Conservation (phyloP, 2,888 invertebrate genomes). For the Polydrusus pterygomalis region DNA sequence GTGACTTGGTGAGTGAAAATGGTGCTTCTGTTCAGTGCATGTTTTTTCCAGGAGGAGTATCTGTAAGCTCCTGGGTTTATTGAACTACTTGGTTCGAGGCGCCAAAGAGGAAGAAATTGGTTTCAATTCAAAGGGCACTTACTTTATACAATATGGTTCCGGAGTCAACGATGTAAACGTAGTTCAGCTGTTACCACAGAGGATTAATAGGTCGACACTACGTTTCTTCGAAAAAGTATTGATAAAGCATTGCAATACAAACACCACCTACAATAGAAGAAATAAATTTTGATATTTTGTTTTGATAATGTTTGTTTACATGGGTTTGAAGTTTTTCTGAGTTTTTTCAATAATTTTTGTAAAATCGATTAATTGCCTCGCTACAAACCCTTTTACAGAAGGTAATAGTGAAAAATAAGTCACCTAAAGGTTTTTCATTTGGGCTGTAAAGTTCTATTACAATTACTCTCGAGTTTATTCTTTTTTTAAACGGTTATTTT, state of each 20-base stretch:
- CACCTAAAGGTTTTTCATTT: not conserved
- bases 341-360: conserved; percentile 47
- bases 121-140: no score
- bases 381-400: not conserved
- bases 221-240: not conserved
- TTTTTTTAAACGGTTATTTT: conserved; percentile 4
- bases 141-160: no score
- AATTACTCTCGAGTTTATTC: not conserved
- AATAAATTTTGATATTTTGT: conserved; percentile 7
- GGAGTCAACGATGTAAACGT: conserved; percentile 4
- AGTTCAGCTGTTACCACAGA: not conserved
- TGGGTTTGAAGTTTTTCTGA: conserved; percentile 25
- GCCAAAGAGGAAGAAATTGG: no score
- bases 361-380: conserved; percentile 20
- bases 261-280: not conserved
- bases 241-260: not conserved
- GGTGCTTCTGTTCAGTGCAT: no score
- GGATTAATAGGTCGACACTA: not conserved
- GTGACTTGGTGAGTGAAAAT: no score
- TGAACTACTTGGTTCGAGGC: no score
- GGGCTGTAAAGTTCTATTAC: not conserved
- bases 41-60: no score
- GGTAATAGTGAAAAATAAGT: not conserved
- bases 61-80: no score
- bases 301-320: conserved; percentile 36